phyloP scores from a whole-genome alignment of 1,140 invertebrate genomes.

The Bemisia tabaci region DNA sequence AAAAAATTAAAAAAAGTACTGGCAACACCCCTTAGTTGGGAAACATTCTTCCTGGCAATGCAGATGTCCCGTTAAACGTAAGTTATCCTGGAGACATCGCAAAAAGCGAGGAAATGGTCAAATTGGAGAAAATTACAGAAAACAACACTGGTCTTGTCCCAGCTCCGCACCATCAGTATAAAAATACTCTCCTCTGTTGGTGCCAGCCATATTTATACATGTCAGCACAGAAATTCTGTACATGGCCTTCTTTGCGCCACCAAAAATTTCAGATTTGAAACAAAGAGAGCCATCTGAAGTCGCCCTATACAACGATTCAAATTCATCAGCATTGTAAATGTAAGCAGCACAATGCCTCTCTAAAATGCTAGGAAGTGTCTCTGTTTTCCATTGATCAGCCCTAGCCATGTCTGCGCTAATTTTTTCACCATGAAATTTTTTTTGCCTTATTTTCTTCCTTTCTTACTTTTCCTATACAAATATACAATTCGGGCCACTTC shows the following conservation, averaged over 20 bases:
- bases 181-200: slow-evolving; percentile 43
- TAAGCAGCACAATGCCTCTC: slow-evolving; percentile 14
- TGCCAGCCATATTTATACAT: slow-evolving; percentile 23
- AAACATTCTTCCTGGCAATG: too few species aligned
- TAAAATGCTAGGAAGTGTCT: slow-evolving; percentile 2
- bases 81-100: too few species aligned
- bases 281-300: slow-evolving; percentile 25
- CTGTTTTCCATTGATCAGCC: slow-evolving; percentile 4
- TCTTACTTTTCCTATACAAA: too few species aligned
- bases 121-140: too few species aligned
- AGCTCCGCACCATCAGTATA: too few species aligned
- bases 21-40: too few species aligned
- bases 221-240: slow-evolving; percentile 29
- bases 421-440: slow-evolving; percentile 13
- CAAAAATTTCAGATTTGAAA: slow-evolving; percentile 27
- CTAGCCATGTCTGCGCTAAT: neutral
- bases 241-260: slow-evolving; percentile 28
- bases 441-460: slow-evolving; percentile 5
- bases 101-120: too few species aligned
- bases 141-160: too few species aligned
- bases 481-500: too few species aligned
- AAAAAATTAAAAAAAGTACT: too few species aligned
- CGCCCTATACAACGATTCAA: slow-evolving; percentile 29
- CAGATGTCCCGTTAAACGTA: too few species aligned
- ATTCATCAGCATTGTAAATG: slow-evolving; percentile 33